Percentiles rank a stretch among this genome's conserved stretches.
Evolutionary conservation across 1,140 invertebrate species (phyloP).

Genomic region (Cotesia chilonis): DNA sequence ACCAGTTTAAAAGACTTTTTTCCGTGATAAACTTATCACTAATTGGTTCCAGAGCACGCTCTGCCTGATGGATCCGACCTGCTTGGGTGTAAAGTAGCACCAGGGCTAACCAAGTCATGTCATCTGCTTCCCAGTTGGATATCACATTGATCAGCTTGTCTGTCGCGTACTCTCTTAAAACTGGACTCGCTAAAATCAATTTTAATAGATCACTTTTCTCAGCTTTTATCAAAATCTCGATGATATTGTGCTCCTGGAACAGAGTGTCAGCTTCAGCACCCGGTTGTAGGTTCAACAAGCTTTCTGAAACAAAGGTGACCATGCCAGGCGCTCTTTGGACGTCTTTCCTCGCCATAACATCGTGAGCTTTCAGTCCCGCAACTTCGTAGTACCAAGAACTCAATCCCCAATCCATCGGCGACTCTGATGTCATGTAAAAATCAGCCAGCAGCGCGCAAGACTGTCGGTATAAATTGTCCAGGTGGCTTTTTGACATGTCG

Average conservation of each 20-base stretch:
- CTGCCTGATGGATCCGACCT: constrained; percentile 64
- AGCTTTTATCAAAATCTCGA: constrained; percentile 64
- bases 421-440: constrained; percentile 70
- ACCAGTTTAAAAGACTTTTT: constrained; percentile 62
- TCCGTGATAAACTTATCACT: constrained; percentile 52
- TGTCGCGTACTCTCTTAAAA: constrained; percentile 69
- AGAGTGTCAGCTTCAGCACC: constrained; percentile 63
- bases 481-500: constrained; percentile 51
- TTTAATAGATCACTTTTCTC: constrained; percentile 64
- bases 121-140: constrained; percentile 48
- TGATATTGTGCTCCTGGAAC: constrained; percentile 64
- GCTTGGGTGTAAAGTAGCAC: constrained; percentile 67
- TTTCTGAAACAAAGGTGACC: constrained; percentile 65
- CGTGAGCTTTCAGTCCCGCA: constrained; percentile 64
- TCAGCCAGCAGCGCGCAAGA: constrained; percentile 73
- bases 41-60: constrained; percentile 61
- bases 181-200: constrained; percentile 66
- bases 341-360: constrained; percentile 63
- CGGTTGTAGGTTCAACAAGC: constrained; percentile 60
- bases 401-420: constrained; percentile 67
- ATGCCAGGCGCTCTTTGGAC: constrained; percentile 63
- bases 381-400: constrained; percentile 71
- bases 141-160: constrained; percentile 68
- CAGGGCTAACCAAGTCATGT: constrained; percentile 61
- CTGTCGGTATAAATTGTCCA: constrained; percentile 68